phyloP scores from a whole-genome alignment of 2,888 invertebrate species.

The Lepidochitona cinerea region DNA sequence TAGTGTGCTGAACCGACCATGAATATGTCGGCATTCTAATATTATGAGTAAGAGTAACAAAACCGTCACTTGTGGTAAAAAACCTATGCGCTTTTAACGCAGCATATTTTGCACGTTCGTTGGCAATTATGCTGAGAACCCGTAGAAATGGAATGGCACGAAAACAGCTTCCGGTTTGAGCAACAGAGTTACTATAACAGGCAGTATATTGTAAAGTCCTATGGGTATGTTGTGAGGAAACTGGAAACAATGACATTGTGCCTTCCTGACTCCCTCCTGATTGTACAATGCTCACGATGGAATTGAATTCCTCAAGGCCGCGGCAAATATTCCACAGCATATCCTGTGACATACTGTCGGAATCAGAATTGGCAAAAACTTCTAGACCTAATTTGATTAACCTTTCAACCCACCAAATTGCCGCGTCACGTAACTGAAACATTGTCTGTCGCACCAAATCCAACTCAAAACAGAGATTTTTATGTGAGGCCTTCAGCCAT shows the following conservation, averaged over 20 bases:
- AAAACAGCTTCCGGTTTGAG: slow-evolving; percentile 43
- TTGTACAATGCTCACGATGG: slow-evolving; percentile 49
- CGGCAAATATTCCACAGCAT: slow-evolving; percentile 67
- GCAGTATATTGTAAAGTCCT: background rate
- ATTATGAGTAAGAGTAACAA: slow-evolving; percentile 49
- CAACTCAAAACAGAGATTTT: slow-evolving; percentile 56
- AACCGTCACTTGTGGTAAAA: slow-evolving; percentile 61
- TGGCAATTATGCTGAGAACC: slow-evolving; percentile 61
- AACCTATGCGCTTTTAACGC: slow-evolving; percentile 64
- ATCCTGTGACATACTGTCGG: slow-evolving; percentile 60
- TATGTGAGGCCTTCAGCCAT: slow-evolving; percentile 58
- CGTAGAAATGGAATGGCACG: slow-evolving; percentile 60
- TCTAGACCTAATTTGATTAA: slow-evolving; percentile 65
- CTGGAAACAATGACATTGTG: background rate
- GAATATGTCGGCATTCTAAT: slow-evolving; percentile 49
- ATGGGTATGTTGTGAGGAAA: background rate
- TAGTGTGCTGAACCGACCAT: slow-evolving; percentile 49
- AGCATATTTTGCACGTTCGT: slow-evolving; percentile 65
- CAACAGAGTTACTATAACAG: slow-evolving; percentile 31
- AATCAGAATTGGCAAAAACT: slow-evolving; percentile 67
- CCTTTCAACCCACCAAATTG: slow-evolving; percentile 63
- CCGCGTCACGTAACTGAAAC: slow-evolving; percentile 49
- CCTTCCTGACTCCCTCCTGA: background rate
- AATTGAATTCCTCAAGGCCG: slow-evolving; percentile 69
- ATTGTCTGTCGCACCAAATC: slow-evolving; percentile 51